Percentiles rank a stretch among this genome's conserved stretches.
phyloP scores from a whole-genome alignment of 2,113 vertebrate genomes.

The Platysteira castanea region DNA sequence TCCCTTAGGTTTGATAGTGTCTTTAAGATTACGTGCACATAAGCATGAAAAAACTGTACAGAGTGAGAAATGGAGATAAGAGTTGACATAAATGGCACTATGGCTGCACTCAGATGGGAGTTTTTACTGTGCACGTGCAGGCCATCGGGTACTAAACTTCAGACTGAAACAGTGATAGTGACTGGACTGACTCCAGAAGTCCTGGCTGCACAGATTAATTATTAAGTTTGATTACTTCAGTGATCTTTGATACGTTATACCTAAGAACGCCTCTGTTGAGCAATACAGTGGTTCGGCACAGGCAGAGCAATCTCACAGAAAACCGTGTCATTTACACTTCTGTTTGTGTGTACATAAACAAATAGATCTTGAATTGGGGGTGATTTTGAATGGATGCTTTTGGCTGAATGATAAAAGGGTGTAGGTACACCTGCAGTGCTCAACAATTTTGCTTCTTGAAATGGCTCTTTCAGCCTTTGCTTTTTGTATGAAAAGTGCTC shows the following conservation, averaged over 20 bases:
- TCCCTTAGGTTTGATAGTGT: background rate
- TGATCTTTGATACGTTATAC: background rate
- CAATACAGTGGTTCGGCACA: background rate
- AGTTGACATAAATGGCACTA: background rate
- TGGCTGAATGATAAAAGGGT: background rate
- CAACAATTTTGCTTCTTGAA: background rate
- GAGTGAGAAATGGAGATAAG: background rate
- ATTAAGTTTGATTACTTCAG: background rate
- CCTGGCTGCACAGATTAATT: background rate
- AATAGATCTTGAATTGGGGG: background rate
- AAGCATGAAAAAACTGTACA: background rate
- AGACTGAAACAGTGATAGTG: background rate
- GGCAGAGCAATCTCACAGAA: background rate
- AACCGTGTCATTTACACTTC: background rate
- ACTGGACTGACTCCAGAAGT: background rate
- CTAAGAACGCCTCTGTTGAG: background rate
- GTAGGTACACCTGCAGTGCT: background rate
- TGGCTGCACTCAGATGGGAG: background rate
- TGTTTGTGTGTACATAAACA: background rate
- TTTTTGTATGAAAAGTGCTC: background rate
- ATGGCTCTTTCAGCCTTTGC: background rate
- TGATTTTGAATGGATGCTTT: background rate
- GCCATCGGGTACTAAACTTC: background rate
- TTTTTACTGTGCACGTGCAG: background rate
- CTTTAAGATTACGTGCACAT: background rate